phyloP scores from a whole-genome alignment of 2,888 invertebrate species.

The Heliconius hortense region DNA sequence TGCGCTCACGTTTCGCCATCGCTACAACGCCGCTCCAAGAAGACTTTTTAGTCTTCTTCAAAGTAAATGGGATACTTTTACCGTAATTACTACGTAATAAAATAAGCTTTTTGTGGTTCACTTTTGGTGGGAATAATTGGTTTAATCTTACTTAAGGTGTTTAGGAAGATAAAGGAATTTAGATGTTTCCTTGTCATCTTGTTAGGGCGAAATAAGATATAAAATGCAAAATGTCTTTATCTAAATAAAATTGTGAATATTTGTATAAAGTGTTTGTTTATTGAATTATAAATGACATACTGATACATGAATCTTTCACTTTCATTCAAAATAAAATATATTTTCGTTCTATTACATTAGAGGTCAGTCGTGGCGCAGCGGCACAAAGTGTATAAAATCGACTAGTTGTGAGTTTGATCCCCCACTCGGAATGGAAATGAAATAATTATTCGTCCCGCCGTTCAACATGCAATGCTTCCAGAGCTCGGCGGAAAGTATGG shows the following conservation, averaged over 20 bases:
- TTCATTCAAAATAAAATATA: not conserved
- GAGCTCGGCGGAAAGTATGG: no score
- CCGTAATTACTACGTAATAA: constrained; percentile 35
- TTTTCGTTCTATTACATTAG: not conserved
- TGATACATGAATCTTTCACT: not conserved
- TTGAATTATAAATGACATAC: not conserved
- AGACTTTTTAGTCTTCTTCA: constrained; percentile 26
- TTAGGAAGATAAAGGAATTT: not conserved
- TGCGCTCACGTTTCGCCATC: constrained; percentile 34
- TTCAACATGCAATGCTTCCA: no score
- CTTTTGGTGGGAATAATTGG: constrained; percentile 15
- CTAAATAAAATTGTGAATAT: not conserved
- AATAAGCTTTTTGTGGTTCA: constrained; percentile 32
- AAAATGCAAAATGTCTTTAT: not conserved
- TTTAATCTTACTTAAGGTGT: constrained; percentile 8
- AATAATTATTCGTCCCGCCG: no score
- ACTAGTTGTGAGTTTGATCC: no score
- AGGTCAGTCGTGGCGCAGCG: no score
- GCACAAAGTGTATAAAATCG: no score
- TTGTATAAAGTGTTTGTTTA: not conserved
- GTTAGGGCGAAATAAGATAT: not conserved
- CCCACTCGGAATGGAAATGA: no score
- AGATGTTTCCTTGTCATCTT: not conserved
- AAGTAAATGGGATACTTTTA: constrained; percentile 38
- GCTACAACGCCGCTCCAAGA: constrained; percentile 14